Evolutionary conservation across 2,797 vertebrate species (phyloP).

Genomic region (Eurystomus glaucurus): DNA sequence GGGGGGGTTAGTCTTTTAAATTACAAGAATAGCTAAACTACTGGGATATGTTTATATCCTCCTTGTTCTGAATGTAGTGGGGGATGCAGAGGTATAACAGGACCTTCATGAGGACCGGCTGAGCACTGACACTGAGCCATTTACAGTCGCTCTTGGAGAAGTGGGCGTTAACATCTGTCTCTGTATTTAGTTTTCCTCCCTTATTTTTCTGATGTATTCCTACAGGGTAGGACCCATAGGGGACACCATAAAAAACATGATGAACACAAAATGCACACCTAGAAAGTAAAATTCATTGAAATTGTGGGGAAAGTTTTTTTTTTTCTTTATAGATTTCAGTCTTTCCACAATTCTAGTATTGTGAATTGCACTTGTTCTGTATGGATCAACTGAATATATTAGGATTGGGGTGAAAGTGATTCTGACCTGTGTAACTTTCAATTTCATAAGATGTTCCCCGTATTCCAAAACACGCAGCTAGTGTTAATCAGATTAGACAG

Average conservation of each 20-base stretch:
- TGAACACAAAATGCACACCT: not conserved
- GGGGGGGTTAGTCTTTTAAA: not conserved
- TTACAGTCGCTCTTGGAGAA: not conserved
- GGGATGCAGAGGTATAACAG: not conserved
- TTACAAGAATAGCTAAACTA: not conserved
- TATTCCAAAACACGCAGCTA: slow-evolving; percentile 20
- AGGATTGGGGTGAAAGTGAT: not conserved
- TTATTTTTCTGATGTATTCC: not conserved
- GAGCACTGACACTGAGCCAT: not conserved
- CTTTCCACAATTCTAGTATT: not conserved
- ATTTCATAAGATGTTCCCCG: slow-evolving; percentile 4
- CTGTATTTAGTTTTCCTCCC: not conserved
- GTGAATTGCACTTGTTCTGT: not conserved
- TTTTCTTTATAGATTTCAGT: not conserved
- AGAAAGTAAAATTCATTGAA: not conserved
- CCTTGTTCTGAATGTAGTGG: not conserved
- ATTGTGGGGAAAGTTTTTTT: accelerated
- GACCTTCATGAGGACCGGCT: not conserved
- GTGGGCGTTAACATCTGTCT: not conserved
- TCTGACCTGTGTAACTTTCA: not conserved
- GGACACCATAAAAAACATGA: not conserved
- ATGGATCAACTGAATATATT: not conserved
- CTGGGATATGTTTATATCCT: not conserved
- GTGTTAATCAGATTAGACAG: slow-evolving; percentile 50
- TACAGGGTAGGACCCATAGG: not conserved